A percentile compares a stretch with the other conserved stretches of the same genome.
Conservation (phyloP, 37 sponge, comb jelly and placozoan species). For the Corticium candelabrum region DNA sequence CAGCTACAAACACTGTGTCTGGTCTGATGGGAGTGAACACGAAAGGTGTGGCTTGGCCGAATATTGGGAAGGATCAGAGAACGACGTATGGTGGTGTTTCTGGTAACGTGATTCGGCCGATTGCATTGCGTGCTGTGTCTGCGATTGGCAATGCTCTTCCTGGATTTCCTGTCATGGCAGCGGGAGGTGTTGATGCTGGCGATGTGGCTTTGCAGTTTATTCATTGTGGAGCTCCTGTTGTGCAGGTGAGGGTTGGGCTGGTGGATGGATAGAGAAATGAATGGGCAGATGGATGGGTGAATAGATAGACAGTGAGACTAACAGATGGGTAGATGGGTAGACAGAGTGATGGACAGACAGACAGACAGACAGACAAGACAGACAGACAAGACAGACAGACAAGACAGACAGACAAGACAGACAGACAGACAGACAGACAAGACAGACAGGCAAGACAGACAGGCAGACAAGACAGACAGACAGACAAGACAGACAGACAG, state of each 20-base stretch:
- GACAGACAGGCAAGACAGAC: too few relatives aligned
- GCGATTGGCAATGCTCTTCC: constrained; percentile 65
- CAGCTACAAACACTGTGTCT: constrained; percentile 90
- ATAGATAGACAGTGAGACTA: too few relatives aligned
- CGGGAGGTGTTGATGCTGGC: constrained; percentile 84
- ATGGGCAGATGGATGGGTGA: too few relatives aligned
- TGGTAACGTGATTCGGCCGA: constrained; percentile 77
- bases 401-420: too few relatives aligned
- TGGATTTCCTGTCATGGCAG: constrained; percentile 79
- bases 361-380: too few relatives aligned
- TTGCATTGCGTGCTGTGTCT: constrained; percentile 81
- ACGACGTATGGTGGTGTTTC: constrained; percentile 92
- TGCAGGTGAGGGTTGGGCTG: constrained; percentile 38
- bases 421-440: too few relatives aligned
- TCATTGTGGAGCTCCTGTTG: constrained; percentile 69
- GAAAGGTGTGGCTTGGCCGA: constrained; percentile 67
- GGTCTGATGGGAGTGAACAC: constrained; percentile 81
- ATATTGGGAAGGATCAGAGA: constrained; percentile 57
- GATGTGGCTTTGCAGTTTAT: constrained; percentile 85
- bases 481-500: too few relatives aligned
- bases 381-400: too few relatives aligned
- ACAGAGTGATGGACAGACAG: too few relatives aligned
- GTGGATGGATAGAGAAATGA: not conserved
- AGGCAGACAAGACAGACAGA: too few relatives aligned
- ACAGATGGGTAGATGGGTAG: too few relatives aligned